Base-by-base conservation (phyloP, 2,113 vertebrate genomes). In the Mesembrinibis cayennensis region DNA sequence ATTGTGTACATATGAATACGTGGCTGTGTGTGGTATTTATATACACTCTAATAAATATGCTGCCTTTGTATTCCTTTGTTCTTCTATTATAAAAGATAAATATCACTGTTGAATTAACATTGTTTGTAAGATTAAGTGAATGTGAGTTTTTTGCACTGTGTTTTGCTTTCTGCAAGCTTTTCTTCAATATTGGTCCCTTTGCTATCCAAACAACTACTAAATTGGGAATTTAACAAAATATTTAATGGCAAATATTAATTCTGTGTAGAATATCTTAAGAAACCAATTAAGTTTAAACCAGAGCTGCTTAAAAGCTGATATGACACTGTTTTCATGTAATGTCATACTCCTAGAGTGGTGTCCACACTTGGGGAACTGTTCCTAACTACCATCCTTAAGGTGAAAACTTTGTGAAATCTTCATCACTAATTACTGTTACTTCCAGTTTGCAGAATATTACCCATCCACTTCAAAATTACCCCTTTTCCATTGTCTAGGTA, bases 121-220 rank as follows among this genome's bases (percentile, higher is more conserved):
- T 56, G 9, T 18, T 42, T 38, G 29, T 47, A 55, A 5, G 29
- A 45, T 69, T 53, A 66, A 70, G 13, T 45, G 16, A 87, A 44
- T 42, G 32, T 9, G 7, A 4, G 0, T 1, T 7, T 61, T 65
- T 63, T 77, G 23, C 10, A 66, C 6, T 32, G 11, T 50, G 11
- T 55, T 82, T 93, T 80, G 4, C 17, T 74, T 87, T 58, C 49
- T 50, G 32, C 3, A 26, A 70, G 10, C 19, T 62, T 63, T 70
- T 92, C 26, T 50, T 88, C 32, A 62, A 7, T 59, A 77, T 36
- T 38, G 3, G 2, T n/a, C 50, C 15, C 14, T 58, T 90, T 66
- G 13, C 10, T 78, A 45, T 55, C 11, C 56, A 82, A 93, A n/a
- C 3, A 82, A 71, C 7, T 49, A 80, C 5, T 17, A 66, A 80